These are phyloP conservation scores for Zootoca vivipara DNA, from an alignment of 2,113 vertebrate species.

Conservation along the genomic window DNA sequence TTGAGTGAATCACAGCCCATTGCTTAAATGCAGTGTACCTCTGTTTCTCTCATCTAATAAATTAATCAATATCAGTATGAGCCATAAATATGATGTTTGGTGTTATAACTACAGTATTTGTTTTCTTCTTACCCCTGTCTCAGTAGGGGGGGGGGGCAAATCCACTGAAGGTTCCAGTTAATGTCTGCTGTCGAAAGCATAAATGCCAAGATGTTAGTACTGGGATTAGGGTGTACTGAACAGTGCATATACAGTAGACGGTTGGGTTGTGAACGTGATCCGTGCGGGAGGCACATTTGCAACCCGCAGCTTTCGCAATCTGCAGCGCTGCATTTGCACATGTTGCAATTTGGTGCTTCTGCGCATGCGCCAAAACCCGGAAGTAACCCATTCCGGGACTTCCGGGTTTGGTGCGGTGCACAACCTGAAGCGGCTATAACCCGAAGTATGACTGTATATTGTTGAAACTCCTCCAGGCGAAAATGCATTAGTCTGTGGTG, in stretches of 20 bases:
- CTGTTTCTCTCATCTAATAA: background rate
- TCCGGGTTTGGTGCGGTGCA: no score
- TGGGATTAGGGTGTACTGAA: background rate
- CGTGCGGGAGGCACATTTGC: no score
- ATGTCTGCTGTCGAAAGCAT: slow-evolving; percentile 1
- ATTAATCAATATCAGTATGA: background rate
- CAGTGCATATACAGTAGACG: background rate
- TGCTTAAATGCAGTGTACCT: background rate
- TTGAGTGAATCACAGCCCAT: background rate
- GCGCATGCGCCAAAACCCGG: no score
- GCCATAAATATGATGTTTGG: background rate
- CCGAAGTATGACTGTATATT: no score
- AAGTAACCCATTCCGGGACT: no score
- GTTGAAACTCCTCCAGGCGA: background rate
- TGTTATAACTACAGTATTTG: background rate
- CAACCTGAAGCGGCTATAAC: no score
- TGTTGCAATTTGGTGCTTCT: no score
- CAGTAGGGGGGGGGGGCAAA: slow-evolving; percentile 29
- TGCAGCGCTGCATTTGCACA: no score
- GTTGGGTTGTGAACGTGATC: no score
- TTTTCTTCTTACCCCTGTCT: slow-evolving; percentile 1
- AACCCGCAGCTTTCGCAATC: no score
- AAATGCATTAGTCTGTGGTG: background rate
- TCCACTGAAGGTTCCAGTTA: slow-evolving; percentile 16
- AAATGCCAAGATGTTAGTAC: slow-evolving; percentile 18